Percentiles rank a stretch among this genome's conserved stretches.
Conservation (phyloP, 2,113 vertebrate species). For the Ophthalmolycus amberensis region DNA sequence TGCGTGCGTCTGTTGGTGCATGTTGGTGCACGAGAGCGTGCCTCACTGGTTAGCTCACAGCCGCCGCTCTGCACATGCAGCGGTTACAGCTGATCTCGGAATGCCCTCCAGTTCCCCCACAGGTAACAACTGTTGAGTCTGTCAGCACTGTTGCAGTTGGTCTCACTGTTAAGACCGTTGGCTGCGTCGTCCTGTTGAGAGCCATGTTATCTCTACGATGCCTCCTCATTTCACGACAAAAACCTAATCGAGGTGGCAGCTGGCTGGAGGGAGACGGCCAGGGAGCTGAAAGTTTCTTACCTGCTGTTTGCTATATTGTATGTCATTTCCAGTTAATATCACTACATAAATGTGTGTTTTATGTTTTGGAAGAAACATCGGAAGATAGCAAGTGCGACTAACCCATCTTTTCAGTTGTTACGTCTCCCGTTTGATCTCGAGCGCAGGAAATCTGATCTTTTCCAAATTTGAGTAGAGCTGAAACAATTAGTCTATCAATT, state of each 20-base stretch:
- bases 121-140: too few relatives aligned
- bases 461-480: background rate
- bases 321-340: background rate
- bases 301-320: background rate
- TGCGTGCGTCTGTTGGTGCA: too few relatives aligned
- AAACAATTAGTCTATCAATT: background rate
- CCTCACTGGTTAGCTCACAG: too few relatives aligned
- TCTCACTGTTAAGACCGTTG: too few relatives aligned
- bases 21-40: too few relatives aligned
- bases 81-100: too few relatives aligned
- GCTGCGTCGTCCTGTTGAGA: background rate
- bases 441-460: background rate
- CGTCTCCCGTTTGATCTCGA: background rate
- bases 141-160: too few relatives aligned
- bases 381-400: background rate
- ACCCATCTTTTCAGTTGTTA: background rate
- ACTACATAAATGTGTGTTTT: background rate
- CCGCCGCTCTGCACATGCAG: too few relatives aligned
- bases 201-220: background rate
- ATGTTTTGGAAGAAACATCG: background rate
- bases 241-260: background rate
- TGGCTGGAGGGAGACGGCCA: background rate
- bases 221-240: too few relatives aligned
- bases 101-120: too few relatives aligned
- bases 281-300: background rate